Evolutionary conservation across 2,888 invertebrate species (phyloP).

Genomic region (Zonitis immaculata): DNA sequence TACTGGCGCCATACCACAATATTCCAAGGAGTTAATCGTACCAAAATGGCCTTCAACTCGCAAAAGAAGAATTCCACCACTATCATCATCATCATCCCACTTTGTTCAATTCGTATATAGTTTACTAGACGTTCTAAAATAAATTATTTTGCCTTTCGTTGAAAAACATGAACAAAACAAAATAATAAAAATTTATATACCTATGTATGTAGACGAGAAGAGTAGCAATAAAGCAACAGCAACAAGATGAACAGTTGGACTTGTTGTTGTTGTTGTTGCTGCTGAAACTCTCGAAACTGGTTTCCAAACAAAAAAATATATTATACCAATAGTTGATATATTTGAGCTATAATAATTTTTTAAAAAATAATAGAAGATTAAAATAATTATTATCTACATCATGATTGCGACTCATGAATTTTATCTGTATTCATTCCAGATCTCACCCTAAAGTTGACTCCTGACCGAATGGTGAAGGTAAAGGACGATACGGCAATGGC

Average conservation of each 20-base stretch:
- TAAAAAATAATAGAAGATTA: too few relatives aligned
- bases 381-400: too few relatives aligned
- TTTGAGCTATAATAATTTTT: too few relatives aligned
- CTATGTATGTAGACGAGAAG: not conserved
- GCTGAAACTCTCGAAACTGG: not conserved
- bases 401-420: too few relatives aligned
- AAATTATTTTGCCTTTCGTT: too few relatives aligned
- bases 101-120: not conserved
- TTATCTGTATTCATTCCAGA: too few relatives aligned
- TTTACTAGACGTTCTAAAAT: constrained; percentile 2
- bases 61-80: not conserved
- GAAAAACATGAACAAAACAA: too few relatives aligned
- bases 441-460: too few relatives aligned
- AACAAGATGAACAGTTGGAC: not conserved
- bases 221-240: not conserved
- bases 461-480: constrained; percentile 51
- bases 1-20: not conserved
- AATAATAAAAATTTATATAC: too few relatives aligned
- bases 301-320: not conserved
- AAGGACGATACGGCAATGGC: constrained; percentile 46
- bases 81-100: not conserved
- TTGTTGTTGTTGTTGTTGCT: too few relatives aligned
- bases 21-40: not conserved
- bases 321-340: too few relatives aligned
- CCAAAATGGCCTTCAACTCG: constrained; percentile 5